Conservation (phyloP, 1,140 invertebrate species). For the Camponotus pennsylvanicus region DNA sequence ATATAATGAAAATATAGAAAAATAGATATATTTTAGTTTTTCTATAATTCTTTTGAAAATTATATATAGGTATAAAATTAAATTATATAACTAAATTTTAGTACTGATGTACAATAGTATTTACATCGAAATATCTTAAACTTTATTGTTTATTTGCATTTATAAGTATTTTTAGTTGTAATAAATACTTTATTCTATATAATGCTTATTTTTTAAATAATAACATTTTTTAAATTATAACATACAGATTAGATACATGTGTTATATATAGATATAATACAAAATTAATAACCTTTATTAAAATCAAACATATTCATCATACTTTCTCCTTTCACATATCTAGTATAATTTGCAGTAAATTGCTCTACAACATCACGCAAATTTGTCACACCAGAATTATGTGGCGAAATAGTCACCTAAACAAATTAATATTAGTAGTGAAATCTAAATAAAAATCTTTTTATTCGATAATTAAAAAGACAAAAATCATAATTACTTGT, state of each 20-base stretch:
- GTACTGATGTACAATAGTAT: neutral
- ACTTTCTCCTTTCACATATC: constrained; percentile 72
- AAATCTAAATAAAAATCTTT: neutral
- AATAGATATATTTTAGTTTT: neutral
- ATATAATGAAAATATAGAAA: neutral
- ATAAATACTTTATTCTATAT: constrained; percentile 32
- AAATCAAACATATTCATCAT: constrained; percentile 74
- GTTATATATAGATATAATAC: neutral
- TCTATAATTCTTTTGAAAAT: neutral
- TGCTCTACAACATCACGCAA: constrained; percentile 82
- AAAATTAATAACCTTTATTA: constrained; percentile 76
- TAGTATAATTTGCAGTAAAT: constrained; percentile 83
- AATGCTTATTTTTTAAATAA: neutral
- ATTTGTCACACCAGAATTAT: constrained; percentile 85
- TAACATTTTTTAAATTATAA: neutral
- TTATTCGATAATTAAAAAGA: neutral
- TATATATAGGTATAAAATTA: constrained; percentile 8
- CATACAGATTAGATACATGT: no score
- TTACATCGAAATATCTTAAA: neutral
- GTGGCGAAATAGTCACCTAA: constrained; percentile 87
- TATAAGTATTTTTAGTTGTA: constrained; percentile 20
- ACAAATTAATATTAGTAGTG: neutral
- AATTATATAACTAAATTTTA: neutral
- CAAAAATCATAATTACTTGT: constrained; percentile 75
- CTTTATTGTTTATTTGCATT: constrained; percentile 15